Base-by-base conservation (phyloP, 1,140 invertebrate genomes). In the Diprion similis region DNA sequence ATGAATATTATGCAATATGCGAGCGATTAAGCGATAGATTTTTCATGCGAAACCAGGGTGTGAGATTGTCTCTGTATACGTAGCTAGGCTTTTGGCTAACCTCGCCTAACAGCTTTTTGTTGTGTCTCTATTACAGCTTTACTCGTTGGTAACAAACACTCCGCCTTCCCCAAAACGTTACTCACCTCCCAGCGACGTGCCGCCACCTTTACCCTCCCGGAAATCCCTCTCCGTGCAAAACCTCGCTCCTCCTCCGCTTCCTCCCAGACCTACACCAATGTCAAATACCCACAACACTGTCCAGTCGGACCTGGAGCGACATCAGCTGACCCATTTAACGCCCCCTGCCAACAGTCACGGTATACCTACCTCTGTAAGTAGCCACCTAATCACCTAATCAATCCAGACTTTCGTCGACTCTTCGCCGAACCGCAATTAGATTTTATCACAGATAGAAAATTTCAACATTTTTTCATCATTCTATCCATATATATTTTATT, bases 121-220 rank as follows among this genome's bases (percentile, higher is more conserved):
- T 86, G 84, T 88, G 83, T 87, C 69, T 70, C 69, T 70, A 85
- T 88, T 88, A 87, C 87, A 88, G 87, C 87, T 87, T 88, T 86
- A 83, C 86, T 84, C 87, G 77, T 86, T 88, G 86, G 86, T 88
- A 88, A 88, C 85, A 87, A 87, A 87, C 79, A 84, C 82, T 78
- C 84, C 83, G 79, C 81, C 84, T 82, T 81, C 84, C 80, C 80
- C 85, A 79, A 83, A 83, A 78, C 83, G 84, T 83, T 85, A 84
- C 79, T 82, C 84, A 80, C 79, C 82, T 80, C 80, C 79, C 76
- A 81, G 79, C 75, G 88, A 88, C 78, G 77, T 84, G 74, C 91
- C 91, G 73, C 91, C 92, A 76, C 91, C 92, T 74, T 80, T 92
- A 74, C 92, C 91, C 64, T 90, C 91, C 75, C 89, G 91, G 77